phyloP scores from a whole-genome alignment of 2,113 vertebrate genomes.

The Vombatus ursinus region DNA sequence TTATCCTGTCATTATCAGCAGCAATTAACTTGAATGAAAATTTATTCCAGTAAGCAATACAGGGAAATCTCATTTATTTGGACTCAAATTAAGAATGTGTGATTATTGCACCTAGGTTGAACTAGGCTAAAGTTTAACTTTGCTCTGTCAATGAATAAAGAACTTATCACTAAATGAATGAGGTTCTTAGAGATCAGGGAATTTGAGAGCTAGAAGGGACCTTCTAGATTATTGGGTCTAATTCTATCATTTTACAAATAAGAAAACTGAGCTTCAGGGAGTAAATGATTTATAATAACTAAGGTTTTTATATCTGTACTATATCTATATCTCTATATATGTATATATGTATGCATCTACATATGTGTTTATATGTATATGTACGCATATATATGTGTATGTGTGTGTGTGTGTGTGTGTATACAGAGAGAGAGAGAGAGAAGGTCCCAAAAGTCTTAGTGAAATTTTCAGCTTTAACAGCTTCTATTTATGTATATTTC shows the following conservation, averaged over 20 bases:
- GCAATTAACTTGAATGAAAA: slow-evolving; percentile 1
- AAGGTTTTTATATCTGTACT: background rate
- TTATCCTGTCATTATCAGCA: background rate
- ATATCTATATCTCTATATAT: too few relatives aligned
- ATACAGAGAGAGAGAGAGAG: too few relatives aligned
- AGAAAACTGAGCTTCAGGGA: background rate
- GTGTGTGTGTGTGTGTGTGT: too few relatives aligned
- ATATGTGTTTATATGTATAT: too few relatives aligned
- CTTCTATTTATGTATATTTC: background rate
- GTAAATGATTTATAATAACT: background rate
- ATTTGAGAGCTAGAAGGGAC: background rate
- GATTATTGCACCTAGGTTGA: background rate
- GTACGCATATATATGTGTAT: too few relatives aligned
- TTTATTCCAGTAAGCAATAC: slow-evolving; percentile 1
- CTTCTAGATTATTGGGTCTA: background rate
- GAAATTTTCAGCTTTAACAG: background rate
- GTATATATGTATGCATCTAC: too few relatives aligned
- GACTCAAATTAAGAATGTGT: background rate
- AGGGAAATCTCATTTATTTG: slow-evolving; percentile 8
- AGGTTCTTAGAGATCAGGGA: background rate
- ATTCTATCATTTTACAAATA: background rate
- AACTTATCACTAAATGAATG: background rate
- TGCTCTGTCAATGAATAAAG: background rate
- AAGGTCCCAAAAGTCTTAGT: background rate
- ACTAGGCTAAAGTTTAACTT: slow-evolving; percentile 2